Percentiles rank a stretch among this genome's conserved stretches.
phyloP scores from a whole-genome alignment of 1,140 invertebrate species.

The Pectinophora gossypiella region DNA sequence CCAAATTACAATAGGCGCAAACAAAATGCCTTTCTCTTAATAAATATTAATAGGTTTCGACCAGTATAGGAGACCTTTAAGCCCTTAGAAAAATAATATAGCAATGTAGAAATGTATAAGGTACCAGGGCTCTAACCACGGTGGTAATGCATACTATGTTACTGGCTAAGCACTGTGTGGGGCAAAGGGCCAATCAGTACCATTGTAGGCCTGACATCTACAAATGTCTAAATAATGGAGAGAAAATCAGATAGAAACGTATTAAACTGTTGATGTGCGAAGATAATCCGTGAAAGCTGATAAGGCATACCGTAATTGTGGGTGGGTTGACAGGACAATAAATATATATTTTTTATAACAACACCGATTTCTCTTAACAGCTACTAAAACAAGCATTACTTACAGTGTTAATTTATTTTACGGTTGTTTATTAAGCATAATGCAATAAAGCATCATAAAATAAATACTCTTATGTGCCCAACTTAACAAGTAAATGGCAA shows the following conservation, averaged over 20 bases:
- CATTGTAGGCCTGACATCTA: slow-evolving; percentile 47
- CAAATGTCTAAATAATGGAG: slow-evolving; percentile 55
- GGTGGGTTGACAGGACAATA: no score
- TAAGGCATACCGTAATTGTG: no score
- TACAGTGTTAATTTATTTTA: no score
- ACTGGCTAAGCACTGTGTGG: slow-evolving; percentile 11
- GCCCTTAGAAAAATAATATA: not conserved
- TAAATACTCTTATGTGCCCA: no score
- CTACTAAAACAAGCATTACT: no score
- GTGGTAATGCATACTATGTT: not conserved
- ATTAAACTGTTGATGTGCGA: slow-evolving; percentile 16
- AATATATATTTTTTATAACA: no score
- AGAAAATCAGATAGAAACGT: slow-evolving; percentile 24
- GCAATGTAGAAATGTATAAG: not conserved
- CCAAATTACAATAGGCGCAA: slow-evolving; percentile 33
- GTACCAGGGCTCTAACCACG: not conserved
- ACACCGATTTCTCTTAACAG: no score
- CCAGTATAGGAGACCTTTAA: slow-evolving; percentile 17
- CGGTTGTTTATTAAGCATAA: no score
- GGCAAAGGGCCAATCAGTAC: slow-evolving; percentile 46
- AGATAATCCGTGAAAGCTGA: slow-evolving; percentile 14
- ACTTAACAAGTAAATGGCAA: no score
- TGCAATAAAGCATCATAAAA: no score
- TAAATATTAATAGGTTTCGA: slow-evolving; percentile 46
- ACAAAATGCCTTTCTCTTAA: slow-evolving; percentile 50